Base-by-base conservation (phyloP, 2,113 vertebrate species). In the Platysteira castanea region DNA sequence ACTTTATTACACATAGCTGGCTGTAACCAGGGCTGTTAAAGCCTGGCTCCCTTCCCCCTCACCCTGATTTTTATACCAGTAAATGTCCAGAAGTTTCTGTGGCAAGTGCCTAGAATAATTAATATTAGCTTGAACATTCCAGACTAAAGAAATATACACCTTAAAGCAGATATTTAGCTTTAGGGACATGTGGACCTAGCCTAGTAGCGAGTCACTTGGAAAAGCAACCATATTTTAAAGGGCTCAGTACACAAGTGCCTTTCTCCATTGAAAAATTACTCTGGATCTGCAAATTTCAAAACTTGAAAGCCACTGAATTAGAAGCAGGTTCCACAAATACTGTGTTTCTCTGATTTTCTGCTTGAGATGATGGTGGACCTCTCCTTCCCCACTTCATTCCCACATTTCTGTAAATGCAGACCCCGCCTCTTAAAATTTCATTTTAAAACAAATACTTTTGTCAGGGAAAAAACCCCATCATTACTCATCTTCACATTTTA, bases 11-110 rank as follows among this genome's bases (percentile, higher is more conserved):
- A 87, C 86, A 85, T 95, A 90, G 69, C 85, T 96, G 92, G 92
- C 95, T 90, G 87, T 98, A 97, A 96, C 90, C 91, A 97, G 92
- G 89, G 81, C 71, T 92, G 84, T 89, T 93, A 78, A 84, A 95
- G 57, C 46, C 63, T 54, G 28, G 6, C 15, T 69, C 41, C 59
- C 49, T 75, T 33, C 63, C 50, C 39, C 31, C 24, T 37, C 19
- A 2, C 37, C 9, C 60, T 5, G 11, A 47, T 61, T 93, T 95
- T 95, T 90, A 41, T 89, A 93, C 83, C 73, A 96, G 71, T 78
- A 92, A 90, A 54, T 69, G 68, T 74, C 81, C 61, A 78, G 53
- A 93, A 89, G 80, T 69, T 84, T 76, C 78, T 95, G 60, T 41
- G 95, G 44, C 24, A 76, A 93, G 84, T 89, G 77, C 41, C 74